Percentiles rank a stretch among this genome's conserved stretches.
phyloP scores from a whole-genome alignment of 1,140 invertebrate genomes.

The Hetaerina americana region DNA sequence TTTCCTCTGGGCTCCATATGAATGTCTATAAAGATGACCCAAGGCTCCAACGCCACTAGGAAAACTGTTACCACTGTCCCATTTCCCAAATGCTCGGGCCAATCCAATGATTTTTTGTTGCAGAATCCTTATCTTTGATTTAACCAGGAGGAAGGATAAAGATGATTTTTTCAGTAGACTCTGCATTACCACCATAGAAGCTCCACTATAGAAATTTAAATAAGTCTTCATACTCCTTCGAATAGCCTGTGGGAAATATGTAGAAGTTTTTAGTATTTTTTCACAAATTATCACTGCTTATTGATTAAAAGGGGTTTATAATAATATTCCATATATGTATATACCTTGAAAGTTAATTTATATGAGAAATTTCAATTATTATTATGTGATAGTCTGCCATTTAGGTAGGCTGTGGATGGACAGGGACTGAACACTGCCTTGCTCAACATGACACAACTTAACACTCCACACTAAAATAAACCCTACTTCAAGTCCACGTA shows the following conservation, averaged over 20 bases:
- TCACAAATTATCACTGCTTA: background rate
- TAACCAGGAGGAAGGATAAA: background rate
- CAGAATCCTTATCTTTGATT: background rate
- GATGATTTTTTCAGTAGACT: background rate
- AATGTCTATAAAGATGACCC: background rate
- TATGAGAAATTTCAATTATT: no score
- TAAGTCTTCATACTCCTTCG: background rate
- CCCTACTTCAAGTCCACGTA: no score
- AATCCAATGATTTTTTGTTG: background rate
- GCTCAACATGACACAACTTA: no score
- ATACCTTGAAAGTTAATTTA: no score
- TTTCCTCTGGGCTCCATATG: background rate
- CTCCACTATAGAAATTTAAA: background rate
- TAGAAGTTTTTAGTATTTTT: background rate
- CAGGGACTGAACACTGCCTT: no score
- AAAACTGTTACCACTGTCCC: background rate
- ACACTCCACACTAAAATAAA: no score
- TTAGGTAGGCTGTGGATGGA: no score
- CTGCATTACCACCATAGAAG: background rate
- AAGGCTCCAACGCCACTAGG: background rate
- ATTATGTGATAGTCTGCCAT: no score
- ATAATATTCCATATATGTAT: no score
- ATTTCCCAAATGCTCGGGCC: background rate
- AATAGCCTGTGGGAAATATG: background rate
- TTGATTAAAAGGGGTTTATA: no score